A percentile compares a stretch with the other conserved stretches of the same genome.
Evolutionary conservation across 2,113 vertebrate genomes (phyloP).

Genomic region (Nycticebus coucang): DNA sequence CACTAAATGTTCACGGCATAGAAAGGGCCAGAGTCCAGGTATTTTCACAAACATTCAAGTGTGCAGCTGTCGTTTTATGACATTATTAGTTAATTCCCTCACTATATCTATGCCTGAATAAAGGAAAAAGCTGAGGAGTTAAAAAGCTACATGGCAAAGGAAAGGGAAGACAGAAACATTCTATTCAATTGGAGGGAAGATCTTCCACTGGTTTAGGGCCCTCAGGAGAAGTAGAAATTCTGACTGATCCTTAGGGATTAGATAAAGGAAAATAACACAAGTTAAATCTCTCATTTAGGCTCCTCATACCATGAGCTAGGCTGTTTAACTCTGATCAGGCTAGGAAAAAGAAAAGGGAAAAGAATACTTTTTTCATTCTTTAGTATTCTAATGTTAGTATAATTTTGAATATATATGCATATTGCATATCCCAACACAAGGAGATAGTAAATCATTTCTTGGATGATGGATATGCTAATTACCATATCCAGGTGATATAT

Average conservation of each 20-base stretch:
- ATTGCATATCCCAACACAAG: not conserved
- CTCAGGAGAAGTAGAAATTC: not conserved
- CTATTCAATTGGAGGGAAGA: not conserved
- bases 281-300: not conserved
- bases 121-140: not conserved
- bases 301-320: not conserved
- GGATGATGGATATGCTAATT: not conserved
- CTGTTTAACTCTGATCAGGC: not conserved
- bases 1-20: not conserved
- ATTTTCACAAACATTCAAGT: not conserved
- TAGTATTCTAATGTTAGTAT: not conserved
- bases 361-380: not conserved
- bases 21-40: not conserved
- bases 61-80: not conserved
- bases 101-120: not conserved
- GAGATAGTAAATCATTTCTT: not conserved
- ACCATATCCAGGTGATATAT: not conserved
- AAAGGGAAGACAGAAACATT: not conserved
- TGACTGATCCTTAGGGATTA: not conserved
- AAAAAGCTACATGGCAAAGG: not conserved
- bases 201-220: not conserved
- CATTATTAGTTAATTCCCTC: not conserved
- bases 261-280: not conserved
- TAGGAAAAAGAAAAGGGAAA: not conserved
- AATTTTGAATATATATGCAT: not conserved